Conservation (phyloP, 2,797 vertebrate species). For the Meriones psammophilus region DNA sequence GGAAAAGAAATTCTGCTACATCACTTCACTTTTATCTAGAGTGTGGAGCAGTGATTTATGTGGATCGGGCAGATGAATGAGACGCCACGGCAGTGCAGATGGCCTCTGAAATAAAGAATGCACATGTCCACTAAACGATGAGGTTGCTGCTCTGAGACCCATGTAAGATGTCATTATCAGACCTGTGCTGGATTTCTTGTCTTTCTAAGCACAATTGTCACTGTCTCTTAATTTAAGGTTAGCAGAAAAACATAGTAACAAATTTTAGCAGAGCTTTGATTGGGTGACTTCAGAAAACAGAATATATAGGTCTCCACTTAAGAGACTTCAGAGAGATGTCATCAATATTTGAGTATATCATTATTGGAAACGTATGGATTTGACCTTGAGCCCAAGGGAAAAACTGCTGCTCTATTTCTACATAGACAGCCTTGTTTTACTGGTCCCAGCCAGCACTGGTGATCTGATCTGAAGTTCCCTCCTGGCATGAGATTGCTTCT, state of each 20-base stretch:
- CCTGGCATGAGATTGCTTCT: background rate
- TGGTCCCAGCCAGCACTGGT: too few species aligned
- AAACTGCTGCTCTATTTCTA: background rate
- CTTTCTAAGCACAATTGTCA: background rate
- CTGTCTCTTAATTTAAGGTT: background rate
- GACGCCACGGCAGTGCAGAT: background rate
- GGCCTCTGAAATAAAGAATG: background rate
- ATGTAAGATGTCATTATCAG: background rate
- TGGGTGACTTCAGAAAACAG: background rate
- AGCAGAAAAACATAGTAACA: background rate
- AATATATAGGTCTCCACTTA: background rate
- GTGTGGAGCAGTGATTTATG: too few species aligned
- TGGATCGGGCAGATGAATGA: background rate
- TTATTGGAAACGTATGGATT: background rate
- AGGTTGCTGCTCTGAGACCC: background rate
- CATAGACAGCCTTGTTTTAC: background rate
- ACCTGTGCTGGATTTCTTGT: background rate
- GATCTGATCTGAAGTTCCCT: background rate
- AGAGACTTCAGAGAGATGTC: background rate
- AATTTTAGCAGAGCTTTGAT: background rate
- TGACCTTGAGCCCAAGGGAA: background rate
- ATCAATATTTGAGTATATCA: background rate
- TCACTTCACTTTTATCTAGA: background rate
- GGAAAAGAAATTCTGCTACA: background rate
- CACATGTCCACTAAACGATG: background rate